Percentiles rank a stretch among this genome's conserved stretches.
Conservation (phyloP, 2,113 vertebrate genomes). For the Grammomys dolichurus region DNA sequence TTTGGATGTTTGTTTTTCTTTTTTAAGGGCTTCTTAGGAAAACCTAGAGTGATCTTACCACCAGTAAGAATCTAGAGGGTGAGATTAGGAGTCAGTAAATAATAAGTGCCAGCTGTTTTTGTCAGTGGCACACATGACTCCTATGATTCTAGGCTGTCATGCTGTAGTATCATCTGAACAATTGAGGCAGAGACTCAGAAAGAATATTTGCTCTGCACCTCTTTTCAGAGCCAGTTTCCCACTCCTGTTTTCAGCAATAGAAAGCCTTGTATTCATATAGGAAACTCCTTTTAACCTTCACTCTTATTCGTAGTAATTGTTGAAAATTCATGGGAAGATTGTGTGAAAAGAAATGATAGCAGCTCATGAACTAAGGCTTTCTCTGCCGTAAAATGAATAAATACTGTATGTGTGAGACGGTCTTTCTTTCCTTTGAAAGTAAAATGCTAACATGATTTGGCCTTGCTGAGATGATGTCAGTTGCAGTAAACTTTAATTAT, state of each 20-base stretch:
- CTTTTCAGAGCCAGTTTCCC: background rate
- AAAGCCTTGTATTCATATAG: background rate
- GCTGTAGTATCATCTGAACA: background rate
- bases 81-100: background rate
- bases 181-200: background rate
- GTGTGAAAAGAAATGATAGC: background rate
- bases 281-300: background rate
- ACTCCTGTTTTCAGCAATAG: background rate
- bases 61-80: background rate
- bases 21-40: background rate
- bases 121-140: background rate
- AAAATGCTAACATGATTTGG: background rate
- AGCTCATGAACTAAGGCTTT: background rate
- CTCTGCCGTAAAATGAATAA: background rate
- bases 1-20: background rate
- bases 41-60: background rate
- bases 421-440: conserved; percentile 24
- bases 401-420: background rate
- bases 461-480: background rate
- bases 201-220: background rate
- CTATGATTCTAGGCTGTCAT: background rate
- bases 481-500: background rate
- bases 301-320: background rate
- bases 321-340: background rate
- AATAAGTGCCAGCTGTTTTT: background rate